Evolutionary conservation across 2,797 vertebrate species (phyloP).

Genomic region (Synanceia verrucosa): DNA sequence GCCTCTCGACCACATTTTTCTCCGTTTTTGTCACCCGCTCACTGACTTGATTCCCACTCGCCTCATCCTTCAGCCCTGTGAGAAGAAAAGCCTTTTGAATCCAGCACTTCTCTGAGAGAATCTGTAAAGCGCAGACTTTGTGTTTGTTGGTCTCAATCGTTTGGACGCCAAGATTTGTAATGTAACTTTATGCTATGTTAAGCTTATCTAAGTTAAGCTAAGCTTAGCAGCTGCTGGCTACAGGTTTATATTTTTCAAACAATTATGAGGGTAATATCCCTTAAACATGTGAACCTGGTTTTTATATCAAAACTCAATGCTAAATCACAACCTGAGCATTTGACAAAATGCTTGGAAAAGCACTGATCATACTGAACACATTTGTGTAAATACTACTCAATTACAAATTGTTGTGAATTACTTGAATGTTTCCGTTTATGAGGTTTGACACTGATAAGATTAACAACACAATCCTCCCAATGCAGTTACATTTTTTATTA

Average conservation of each 20-base stretch:
- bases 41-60: conserved; percentile 29
- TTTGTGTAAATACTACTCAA: background rate
- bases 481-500: background rate
- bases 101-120: conserved; percentile 47
- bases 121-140: conserved; percentile 45
- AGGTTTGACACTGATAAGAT: conserved; percentile 4
- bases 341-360: background rate
- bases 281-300: background rate
- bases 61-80: conserved; percentile 32
- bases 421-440: no score
- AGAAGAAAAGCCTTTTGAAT: conserved; percentile 67
- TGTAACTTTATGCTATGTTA: background rate
- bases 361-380: background rate
- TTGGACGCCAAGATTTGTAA: conserved; percentile 9
- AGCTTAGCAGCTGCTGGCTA: background rate
- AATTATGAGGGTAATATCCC: background rate
- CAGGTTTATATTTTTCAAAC: background rate
- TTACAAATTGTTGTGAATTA: conserved; percentile 5
- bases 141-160: conserved; percentile 38
- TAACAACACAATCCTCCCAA: background rate
- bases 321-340: background rate
- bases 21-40: conserved; percentile 42
- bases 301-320: background rate
- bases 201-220: no score
- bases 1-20: conserved; percentile 40